phyloP scores from a whole-genome alignment of 2,113 vertebrate genomes.

The Tetrax tetrax region DNA sequence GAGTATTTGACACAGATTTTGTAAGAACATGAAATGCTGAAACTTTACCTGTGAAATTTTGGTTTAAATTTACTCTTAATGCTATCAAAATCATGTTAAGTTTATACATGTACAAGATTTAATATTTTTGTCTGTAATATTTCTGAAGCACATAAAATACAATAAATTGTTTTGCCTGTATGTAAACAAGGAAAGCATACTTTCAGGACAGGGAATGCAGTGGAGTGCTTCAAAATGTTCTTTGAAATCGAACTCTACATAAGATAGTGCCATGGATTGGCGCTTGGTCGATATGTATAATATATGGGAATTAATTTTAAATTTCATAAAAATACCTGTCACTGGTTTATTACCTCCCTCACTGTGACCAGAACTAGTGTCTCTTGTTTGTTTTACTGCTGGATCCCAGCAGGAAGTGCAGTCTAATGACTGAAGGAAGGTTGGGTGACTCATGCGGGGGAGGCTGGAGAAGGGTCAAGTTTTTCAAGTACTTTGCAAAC shows the following conservation, averaged over 20 bases:
- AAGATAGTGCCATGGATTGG: background rate
- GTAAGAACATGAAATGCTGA: background rate
- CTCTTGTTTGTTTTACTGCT: constrained; percentile 61
- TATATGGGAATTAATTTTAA: constrained; percentile 31
- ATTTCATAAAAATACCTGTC: constrained; percentile 41
- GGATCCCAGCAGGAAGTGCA: constrained; percentile 64
- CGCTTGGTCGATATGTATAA: background rate
- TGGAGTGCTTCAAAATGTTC: background rate
- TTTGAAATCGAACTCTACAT: background rate
- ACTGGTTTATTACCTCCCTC: constrained; percentile 36
- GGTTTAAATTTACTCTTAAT: background rate
- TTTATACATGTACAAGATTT: background rate
- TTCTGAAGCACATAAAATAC: background rate
- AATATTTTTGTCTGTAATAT: background rate
- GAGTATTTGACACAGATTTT: background rate
- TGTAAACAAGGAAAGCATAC: background rate
- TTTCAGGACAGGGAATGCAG: background rate
- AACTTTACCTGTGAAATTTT: background rate
- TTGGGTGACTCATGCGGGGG: constrained; percentile 70
- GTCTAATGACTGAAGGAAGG: constrained; percentile 65
- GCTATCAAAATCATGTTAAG: background rate
- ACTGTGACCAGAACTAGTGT: constrained; percentile 29
- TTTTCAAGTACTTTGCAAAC: constrained; percentile 63
- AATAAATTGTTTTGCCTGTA: background rate
- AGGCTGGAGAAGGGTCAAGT: constrained; percentile 71